Base-by-base conservation (phyloP, 2,888 invertebrate species). In the Lasioglossum leucozonium region DNA sequence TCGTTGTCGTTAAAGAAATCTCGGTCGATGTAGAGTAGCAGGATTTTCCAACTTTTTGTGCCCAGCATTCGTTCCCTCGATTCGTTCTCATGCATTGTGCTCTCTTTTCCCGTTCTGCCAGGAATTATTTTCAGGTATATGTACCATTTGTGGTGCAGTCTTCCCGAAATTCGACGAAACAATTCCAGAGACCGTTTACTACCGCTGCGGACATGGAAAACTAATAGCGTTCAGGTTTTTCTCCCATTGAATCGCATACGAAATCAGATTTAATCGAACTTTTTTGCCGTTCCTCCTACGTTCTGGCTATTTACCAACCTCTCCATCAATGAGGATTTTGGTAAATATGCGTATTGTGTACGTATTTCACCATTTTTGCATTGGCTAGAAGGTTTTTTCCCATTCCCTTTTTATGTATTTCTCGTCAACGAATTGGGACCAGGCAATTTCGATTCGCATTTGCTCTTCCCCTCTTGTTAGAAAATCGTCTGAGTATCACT, bases 241-340 rank as follows among this genome's bases (percentile, higher is more conserved):
- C 76, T 16, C 30, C 67, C 76, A 76, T 84, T 58, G 84, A 65
- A 79, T 76, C 62, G 79, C 77, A 84, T 84, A 77, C 79, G 76
- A 76, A 79, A 84, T 85, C 85, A 79, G 84, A 84, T 85, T 85
- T 79, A 84, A 85, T 85, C 79, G 84, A 85, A 78, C 79, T 73
- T 79, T 77, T 62, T 78, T 42, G 51, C 74, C 82, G 82, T 82
- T 74, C 82, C 72, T 82, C 18, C 71, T 51, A 71, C 71, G 47
- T 69, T 11, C 40, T n/a, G 82, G 84, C 79, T 85, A 84, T 85
- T 84, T 85, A 84, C 85, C 84, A 76, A 79, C 72, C 85, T 84
- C 84, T 85, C 77, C 51, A 79, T 73, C 77, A 76, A 72, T 72
- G 58, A 79, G 72, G 84, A 79, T 84, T 84, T 83, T 84, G 84